Conservation (phyloP, 2,888 invertebrate genomes). For the Eupithecia tripunctaria region DNA sequence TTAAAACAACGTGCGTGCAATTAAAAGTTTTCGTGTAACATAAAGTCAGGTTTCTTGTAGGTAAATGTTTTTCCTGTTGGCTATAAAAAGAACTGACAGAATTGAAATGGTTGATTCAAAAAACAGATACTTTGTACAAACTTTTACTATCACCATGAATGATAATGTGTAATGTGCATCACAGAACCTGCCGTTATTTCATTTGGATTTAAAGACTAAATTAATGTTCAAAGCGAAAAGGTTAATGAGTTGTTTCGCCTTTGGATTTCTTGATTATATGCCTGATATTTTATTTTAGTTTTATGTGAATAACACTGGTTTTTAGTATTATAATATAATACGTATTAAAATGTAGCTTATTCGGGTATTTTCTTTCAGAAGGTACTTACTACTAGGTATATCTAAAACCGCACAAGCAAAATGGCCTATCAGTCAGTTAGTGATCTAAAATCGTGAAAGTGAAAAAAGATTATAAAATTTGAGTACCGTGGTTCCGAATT, state of each 20-base stretch:
- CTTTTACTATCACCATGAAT: neutral
- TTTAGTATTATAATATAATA: neutral
- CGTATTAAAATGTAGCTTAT: no score
- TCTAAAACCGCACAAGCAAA: neutral
- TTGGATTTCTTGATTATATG: neutral
- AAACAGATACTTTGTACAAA: neutral
- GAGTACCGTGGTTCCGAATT: neutral
- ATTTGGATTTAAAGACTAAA: neutral
- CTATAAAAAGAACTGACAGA: slow-evolving; percentile 20
- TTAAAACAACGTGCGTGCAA: slow-evolving; percentile 20
- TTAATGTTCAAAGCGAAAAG: neutral
- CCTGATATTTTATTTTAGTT: neutral
- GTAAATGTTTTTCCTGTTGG: slow-evolving; percentile 19
- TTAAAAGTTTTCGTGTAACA: slow-evolving; percentile 11
- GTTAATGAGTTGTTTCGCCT: neutral
- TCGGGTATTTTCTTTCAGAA: neutral
- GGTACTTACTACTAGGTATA: neutral
- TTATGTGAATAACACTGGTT: neutral
- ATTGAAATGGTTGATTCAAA: slow-evolving; percentile 15
- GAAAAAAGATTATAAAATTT: neutral
- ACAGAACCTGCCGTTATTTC: neutral
- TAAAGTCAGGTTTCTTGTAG: slow-evolving; percentile 10
- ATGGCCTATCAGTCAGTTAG: neutral
- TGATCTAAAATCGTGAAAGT: neutral
- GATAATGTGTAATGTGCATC: slow-evolving; percentile 5